Conservation (phyloP, 2,888 invertebrate genomes). For the Cryptocheilus praepositus region DNA sequence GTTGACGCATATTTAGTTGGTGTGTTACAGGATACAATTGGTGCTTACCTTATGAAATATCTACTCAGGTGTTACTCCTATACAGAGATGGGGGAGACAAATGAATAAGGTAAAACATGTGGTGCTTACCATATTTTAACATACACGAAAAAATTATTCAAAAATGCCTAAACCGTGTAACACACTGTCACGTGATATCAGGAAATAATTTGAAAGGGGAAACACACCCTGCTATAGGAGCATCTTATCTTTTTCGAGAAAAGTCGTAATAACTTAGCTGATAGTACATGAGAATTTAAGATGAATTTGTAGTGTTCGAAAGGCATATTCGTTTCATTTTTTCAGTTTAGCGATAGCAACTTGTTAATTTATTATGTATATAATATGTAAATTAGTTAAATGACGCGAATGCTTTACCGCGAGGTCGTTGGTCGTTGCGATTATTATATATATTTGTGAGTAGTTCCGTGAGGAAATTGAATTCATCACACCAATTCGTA, state of each 20-base stretch:
- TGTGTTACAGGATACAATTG: conserved; percentile 14
- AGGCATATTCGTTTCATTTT: too few relatives aligned
- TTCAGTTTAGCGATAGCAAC: conserved; percentile 41
- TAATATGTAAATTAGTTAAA: conserved; percentile 41
- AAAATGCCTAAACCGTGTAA: too few relatives aligned
- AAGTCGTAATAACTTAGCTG: conserved; percentile 10
- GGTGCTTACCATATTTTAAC: conserved; percentile 1
- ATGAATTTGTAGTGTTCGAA: background rate
- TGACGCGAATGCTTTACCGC: conserved; percentile 23
- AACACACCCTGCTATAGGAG: conserved; percentile 39
- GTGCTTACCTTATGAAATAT: conserved; percentile 28
- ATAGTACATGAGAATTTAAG: conserved; percentile 13
- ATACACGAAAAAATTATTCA: background rate
- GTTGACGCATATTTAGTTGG: conserved; percentile 30
- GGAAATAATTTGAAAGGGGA: conserved; percentile 16
- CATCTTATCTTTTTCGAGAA: conserved; percentile 36
- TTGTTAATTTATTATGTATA: conserved; percentile 56
- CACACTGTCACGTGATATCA: background rate
- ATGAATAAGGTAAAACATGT: background rate
- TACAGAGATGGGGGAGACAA: background rate
- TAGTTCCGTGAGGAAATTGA: background rate
- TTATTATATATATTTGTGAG: conserved; percentile 1
- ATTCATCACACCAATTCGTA: background rate
- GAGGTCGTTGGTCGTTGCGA: background rate
- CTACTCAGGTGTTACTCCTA: too few relatives aligned